Evolutionary conservation across 2,113 vertebrate genomes (phyloP), one percentile per base, ranked within the genome.

Genomic region (Microcebus jonahi): DNA sequence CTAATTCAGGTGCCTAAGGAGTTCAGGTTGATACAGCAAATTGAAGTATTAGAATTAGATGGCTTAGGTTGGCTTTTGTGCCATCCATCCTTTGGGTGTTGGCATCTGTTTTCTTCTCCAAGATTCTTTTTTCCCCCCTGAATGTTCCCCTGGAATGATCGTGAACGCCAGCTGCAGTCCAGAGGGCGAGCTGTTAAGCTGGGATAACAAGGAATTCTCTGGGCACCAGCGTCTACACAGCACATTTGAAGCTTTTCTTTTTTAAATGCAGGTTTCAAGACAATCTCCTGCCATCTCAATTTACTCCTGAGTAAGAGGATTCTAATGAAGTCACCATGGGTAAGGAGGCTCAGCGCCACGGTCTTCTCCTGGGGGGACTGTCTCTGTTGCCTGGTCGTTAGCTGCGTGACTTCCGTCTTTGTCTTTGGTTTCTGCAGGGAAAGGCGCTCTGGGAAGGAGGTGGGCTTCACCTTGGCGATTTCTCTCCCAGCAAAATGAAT

Each of bases 381-480:
- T 96, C 3, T 1, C 68, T 91, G 87, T 42, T 2, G 11, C 55
- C 77, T 21, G 1, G 55, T 21, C 53, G 31, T 55, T n/a, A 79
- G 68, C n/a, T 6, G 0, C 18, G 34, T 65, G 84, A 70, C 75
- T 91, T 59, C 90, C 79, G 67, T 68, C 63, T 91, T 93, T 81
- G 71, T 86, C 93, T 92, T 27, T 39, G 79, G 61, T 45, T 53
- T 39, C 59, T 88, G 20, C 31, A 80, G 63, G 55, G 57, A 95
- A 96, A 97, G 88, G 42, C 0, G 8, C 12, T 73, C 59, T 71
- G 77, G 93, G 67, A 96, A 95, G 61, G 95, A 98, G 96, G 84
- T 96, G 92, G 97, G 29, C 61, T 85, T 98, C 96, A 97, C 93
- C 95, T 97, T 97, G 96, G 79, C 6, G 23, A 83, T 88, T 96